These are phyloP conservation scores for Phyllotreta striolata DNA, from an alignment of 2,888 invertebrate genomes.

Conservation along the genomic window DNA sequence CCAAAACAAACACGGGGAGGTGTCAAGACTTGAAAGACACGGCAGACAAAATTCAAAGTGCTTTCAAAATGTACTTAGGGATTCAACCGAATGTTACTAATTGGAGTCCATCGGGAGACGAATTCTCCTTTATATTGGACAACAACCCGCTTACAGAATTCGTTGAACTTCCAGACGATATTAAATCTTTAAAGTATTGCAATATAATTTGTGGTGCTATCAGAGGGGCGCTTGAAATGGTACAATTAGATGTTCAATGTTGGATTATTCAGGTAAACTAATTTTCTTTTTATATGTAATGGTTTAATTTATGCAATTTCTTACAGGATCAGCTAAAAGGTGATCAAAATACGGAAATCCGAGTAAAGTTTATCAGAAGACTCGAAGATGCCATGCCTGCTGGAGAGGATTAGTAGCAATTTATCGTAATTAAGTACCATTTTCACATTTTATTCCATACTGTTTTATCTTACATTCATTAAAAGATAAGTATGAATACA, in stretches of 20 bases:
- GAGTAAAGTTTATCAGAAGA: slow-evolving; percentile 93
- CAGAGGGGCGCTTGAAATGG: slow-evolving; percentile 97
- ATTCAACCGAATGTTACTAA: slow-evolving; percentile 92
- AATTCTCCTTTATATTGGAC: slow-evolving; percentile 95
- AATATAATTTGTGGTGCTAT: slow-evolving; percentile 91
- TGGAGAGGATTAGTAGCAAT: slow-evolving; percentile 85
- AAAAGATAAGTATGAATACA: no score
- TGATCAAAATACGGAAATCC: slow-evolving; percentile 90
- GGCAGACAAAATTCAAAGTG: slow-evolving; percentile 91
- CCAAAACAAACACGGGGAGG: slow-evolving; percentile 86
- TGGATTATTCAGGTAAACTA: slow-evolving; percentile 78
- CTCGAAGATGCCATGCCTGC: slow-evolving; percentile 98
- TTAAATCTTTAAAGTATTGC: slow-evolving; percentile 86
- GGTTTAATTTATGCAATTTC: slow-evolving; percentile 7
- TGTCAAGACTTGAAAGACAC: slow-evolving; percentile 97
- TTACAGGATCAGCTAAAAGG: slow-evolving; percentile 93
- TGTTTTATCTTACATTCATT: no score
- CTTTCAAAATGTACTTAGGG: slow-evolving; percentile 84
- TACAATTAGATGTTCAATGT: slow-evolving; percentile 93
- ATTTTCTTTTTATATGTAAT: slow-evolving; percentile 9
- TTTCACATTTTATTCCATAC: slow-evolving; percentile 10
- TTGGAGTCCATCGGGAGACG: slow-evolving; percentile 94
- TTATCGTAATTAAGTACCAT: slow-evolving; percentile 3
- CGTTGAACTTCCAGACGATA: slow-evolving; percentile 91
- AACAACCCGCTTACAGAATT: slow-evolving; percentile 96